A percentile compares a stretch with the other conserved stretches of the same genome.
phyloP scores from a whole-genome alignment of 35 echinoderm and acorn worm species.

The Chiridota heheva region DNA sequence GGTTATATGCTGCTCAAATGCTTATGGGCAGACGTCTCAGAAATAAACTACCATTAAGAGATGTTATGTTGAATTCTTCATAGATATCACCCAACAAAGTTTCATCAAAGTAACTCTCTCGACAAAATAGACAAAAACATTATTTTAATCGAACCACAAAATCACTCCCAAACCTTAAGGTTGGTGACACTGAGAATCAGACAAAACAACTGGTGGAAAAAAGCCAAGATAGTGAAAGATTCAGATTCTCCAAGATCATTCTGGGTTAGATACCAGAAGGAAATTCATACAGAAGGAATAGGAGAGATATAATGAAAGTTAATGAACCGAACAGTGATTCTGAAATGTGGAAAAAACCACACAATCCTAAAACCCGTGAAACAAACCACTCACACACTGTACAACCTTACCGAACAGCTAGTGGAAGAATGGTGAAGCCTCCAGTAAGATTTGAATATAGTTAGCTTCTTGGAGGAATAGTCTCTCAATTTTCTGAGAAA shows the following conservation, averaged over 20 bases:
- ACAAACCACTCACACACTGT: too few relatives aligned
- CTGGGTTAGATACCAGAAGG: too few relatives aligned
- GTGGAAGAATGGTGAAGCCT: too few relatives aligned
- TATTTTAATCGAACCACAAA: background rate
- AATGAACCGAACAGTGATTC: too few relatives aligned
- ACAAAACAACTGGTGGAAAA: background rate
- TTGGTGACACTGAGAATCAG: background rate
- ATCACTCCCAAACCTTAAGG: background rate
- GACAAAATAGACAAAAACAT: background rate
- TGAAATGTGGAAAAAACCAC: too few relatives aligned
- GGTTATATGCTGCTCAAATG: conserved; percentile 3
- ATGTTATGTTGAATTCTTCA: background rate
- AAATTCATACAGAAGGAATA: too few relatives aligned
- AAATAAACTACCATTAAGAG: background rate
- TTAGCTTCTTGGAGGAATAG: too few relatives aligned
- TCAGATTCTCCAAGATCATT: conserved; percentile 7
- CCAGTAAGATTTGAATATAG: too few relatives aligned
- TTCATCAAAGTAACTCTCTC: background rate
- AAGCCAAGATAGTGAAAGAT: background rate
- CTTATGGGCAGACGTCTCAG: conserved; percentile 4
- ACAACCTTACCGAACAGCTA: too few relatives aligned
- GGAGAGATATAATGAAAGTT: too few relatives aligned
- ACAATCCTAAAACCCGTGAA: too few relatives aligned
- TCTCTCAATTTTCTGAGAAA: too few relatives aligned
- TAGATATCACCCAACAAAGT: background rate